phyloP scores from a whole-genome alignment of 2,113 vertebrate species.

The Poeciliopsis occidentalis region DNA sequence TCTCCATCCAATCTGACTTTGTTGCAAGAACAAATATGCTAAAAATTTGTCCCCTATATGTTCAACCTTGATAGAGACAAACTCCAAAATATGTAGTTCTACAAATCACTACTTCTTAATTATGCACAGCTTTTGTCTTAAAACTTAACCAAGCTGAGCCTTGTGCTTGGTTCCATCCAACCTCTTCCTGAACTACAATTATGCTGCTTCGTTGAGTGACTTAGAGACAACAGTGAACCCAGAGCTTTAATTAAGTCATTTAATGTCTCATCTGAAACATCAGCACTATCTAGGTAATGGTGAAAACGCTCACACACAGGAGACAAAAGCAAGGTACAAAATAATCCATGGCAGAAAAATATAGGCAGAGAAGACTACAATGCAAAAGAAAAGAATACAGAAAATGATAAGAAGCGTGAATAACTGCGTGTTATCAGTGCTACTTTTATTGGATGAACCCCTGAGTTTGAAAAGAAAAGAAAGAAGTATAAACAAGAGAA shows the following conservation, averaged over 20 bases:
- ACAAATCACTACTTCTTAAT: background rate
- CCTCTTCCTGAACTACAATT: background rate
- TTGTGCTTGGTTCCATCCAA: too few species aligned
- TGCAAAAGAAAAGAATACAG: conserved; percentile 60
- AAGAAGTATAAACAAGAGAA: conserved; percentile 66
- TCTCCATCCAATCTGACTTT: too few species aligned
- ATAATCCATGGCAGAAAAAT: conserved; percentile 66
- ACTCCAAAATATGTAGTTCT: background rate
- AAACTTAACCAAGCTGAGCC: background rate
- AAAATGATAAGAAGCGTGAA: conserved; percentile 69
- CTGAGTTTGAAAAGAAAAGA: conserved; percentile 76
- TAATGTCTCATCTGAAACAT: conserved; percentile 73
- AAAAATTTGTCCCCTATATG: too few species aligned
- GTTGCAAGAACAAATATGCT: too few species aligned
- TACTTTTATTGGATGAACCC: conserved; percentile 74
- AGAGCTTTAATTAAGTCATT: conserved; percentile 65
- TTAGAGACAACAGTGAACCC: conserved; percentile 14
- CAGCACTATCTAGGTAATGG: conserved; percentile 58
- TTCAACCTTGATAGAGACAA: too few species aligned
- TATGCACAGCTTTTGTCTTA: background rate
- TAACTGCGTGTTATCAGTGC: conserved; percentile 64
- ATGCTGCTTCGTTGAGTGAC: background rate
- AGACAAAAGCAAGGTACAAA: conserved; percentile 71
- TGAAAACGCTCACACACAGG: conserved; percentile 60
- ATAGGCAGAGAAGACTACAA: conserved; percentile 62